Conservation (phyloP, 1,140 invertebrate species). For the Solenopsis invicta region DNA sequence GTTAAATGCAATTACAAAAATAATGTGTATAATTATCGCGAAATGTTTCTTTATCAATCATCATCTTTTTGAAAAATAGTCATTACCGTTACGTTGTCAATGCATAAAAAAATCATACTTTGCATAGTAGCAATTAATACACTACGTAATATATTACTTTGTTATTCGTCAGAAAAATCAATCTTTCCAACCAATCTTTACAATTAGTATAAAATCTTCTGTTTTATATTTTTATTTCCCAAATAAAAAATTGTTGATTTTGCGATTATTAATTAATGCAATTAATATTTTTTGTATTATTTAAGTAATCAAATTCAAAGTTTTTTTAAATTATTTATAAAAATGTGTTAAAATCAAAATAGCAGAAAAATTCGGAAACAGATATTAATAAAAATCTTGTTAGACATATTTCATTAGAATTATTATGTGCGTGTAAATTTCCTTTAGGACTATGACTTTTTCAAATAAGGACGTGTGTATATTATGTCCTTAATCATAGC, state of each 20-base stretch:
- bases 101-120: not conserved
- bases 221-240: not conserved
- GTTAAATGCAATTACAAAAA: conserved; percentile 5
- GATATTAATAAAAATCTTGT: not conserved
- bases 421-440: not conserved
- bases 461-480: not conserved
- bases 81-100: not conserved
- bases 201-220: not conserved
- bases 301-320: not conserved
- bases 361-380: not conserved
- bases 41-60: not conserved
- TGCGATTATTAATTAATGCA: not conserved
- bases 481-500: conserved; percentile 11
- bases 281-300: not conserved
- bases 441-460: not conserved
- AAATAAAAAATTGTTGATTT: not conserved
- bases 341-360: not conserved
- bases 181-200: not conserved
- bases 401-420: not conserved
- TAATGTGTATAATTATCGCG: not conserved
- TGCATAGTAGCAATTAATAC: not conserved
- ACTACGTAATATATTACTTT: not conserved
- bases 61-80: not conserved
- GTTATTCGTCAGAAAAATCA: not conserved
- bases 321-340: not conserved